Base-by-base conservation (phyloP, 2,797 vertebrate species). In the Cirrhinus molitorella region DNA sequence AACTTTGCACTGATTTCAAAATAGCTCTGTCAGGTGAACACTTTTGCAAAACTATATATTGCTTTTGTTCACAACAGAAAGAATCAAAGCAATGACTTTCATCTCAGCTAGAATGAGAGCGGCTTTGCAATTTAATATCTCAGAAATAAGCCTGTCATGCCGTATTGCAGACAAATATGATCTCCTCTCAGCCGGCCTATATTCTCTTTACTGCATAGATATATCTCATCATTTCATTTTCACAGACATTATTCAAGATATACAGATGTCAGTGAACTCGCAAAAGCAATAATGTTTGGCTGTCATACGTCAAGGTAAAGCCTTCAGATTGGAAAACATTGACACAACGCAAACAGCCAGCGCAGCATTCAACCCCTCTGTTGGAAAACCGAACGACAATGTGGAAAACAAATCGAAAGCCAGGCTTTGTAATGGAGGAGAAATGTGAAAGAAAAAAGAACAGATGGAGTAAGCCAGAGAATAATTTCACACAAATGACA, bases 201-300 rank as follows among this genome's bases (percentile, higher is more conserved):
- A 76, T 55, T 25, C 79, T 63, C 31, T 79, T n/a, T 61, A 43
- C 73, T 78, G 65, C 79, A 57, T 49, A 40, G 28, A 81, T 37
- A 28, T 59, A 59, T 78, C 31, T 85, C 25, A 76, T 82, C 72
- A 43, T 70, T 81, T 77, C 63, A 80, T 63, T 61, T 79, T 79
- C 81, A 61, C 37, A 75, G 23, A 34, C 77, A 77, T 77, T 80
- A 77, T 78, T 72, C 65, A 80, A 80, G 65, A 83, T 79, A 70
- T 83, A 76, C 49, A 83, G 81, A 80, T 51, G 79, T 82, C 76
- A 72, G 28, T 80, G 73, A 83, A 55, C 73, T 49, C 63, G 81
- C 51, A 45, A 79, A 82, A 79, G 76, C 80, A 85, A 82, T 73
- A 85, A 85, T 85, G 74, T 82, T 72, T 34, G 55, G 57, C 81